These are phyloP conservation scores for Globodera ellingtonae DNA, from an alignment of 1,140 invertebrate species.

Conservation along the genomic window DNA sequence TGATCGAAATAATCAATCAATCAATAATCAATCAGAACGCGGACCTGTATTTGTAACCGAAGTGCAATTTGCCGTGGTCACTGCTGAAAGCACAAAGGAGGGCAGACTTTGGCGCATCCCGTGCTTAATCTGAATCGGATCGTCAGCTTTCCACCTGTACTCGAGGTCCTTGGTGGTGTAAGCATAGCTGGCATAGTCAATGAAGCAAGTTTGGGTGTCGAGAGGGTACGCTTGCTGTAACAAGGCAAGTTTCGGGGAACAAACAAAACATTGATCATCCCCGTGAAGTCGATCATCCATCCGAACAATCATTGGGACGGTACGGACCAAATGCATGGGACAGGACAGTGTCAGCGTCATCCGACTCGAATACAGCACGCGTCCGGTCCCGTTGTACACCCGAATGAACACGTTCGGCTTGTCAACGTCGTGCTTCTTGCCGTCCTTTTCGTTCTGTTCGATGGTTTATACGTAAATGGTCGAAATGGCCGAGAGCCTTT, in stretches of 20 bases:
- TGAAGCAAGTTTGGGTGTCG: slow-evolving; percentile 86
- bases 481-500: too few species aligned
- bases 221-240: slow-evolving; percentile 77
- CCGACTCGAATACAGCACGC: slow-evolving; percentile 84
- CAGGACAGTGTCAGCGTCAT: slow-evolving; percentile 79
- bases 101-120: slow-evolving; percentile 81
- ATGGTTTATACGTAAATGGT: too few species aligned
- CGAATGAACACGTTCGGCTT: slow-evolving; percentile 78
- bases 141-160: slow-evolving; percentile 81
- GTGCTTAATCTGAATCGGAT: slow-evolving; percentile 90
- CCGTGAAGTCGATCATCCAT: background rate
- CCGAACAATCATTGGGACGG: too few species aligned
- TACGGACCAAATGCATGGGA: slow-evolving; percentile 75
- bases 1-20: background rate
- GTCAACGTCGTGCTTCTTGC: slow-evolving; percentile 90
- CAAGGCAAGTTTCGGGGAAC: too few species aligned
- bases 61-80: slow-evolving; percentile 87
- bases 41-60: slow-evolving; percentile 90
- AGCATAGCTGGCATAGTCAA: slow-evolving; percentile 77
- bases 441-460: slow-evolving; percentile 90
- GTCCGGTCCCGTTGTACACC: slow-evolving; percentile 85
- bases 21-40: slow-evolving; percentile 56
- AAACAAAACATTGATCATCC: background rate
- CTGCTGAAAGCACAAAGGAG: slow-evolving; percentile 86
- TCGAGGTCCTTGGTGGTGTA: slow-evolving; percentile 73